A percentile compares a stretch with the other conserved stretches of the same genome.
Evolutionary conservation across 2,113 vertebrate genomes (phyloP).

Genomic region (Dasyornis broadbenti): DNA sequence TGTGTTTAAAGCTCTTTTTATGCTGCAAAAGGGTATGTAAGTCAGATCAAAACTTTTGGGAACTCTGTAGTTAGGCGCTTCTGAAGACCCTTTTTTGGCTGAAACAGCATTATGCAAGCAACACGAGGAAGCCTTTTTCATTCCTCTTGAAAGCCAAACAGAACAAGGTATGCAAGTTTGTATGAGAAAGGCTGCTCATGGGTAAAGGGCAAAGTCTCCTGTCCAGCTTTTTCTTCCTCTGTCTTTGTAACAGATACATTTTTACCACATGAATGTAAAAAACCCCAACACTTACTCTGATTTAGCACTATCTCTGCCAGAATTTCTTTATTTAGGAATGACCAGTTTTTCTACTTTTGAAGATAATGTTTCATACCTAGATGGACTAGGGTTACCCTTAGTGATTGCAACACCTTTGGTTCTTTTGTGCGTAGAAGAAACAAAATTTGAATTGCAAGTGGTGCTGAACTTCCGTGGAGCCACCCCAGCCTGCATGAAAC

Average conservation of each 20-base stretch:
- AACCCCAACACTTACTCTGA: fast-evolving
- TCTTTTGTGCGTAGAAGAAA: not conserved
- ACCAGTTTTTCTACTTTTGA: not conserved
- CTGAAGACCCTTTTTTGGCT: not conserved
- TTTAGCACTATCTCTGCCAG: not conserved
- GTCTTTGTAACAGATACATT: not conserved
- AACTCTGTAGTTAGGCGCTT: not conserved
- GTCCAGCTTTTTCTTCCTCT: not conserved
- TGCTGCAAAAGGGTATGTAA: not conserved
- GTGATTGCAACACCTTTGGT: not conserved
- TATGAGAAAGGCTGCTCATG: not conserved
- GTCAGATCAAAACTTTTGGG: not conserved
- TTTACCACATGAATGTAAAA: not conserved
- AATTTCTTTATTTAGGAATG: not conserved
- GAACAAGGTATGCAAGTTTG: not conserved
- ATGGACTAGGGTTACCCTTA: not conserved
- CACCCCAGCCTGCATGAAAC: not conserved
- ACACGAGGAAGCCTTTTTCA: not conserved
- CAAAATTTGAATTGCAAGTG: not conserved
- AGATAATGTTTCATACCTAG: not conserved
- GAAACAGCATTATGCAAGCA: not conserved
- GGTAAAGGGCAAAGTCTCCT: not conserved
- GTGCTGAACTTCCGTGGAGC: not conserved
- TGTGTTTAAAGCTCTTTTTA: not conserved
- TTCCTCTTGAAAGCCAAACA: not conserved